Evolutionary conservation across 2,797 vertebrate genomes (phyloP).

Genomic region (Leptatherina wallacei): DNA sequence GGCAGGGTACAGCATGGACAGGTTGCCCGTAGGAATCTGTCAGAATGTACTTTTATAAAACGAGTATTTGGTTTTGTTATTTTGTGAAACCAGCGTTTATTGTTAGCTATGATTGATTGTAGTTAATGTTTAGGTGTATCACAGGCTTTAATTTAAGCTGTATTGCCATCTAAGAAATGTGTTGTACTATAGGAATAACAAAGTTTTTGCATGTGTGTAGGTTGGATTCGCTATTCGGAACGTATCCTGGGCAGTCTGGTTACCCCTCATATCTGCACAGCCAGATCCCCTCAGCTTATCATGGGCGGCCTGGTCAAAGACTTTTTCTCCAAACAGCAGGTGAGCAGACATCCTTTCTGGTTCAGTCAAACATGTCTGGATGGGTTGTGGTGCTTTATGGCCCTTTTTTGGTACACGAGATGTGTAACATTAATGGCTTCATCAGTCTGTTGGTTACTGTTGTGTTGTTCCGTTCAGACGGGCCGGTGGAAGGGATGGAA

Average conservation of each 20-base stretch:
- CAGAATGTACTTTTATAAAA: too few relatives aligned
- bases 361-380: too few relatives aligned
- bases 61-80: too few relatives aligned
- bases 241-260: slow-evolving; percentile 91
- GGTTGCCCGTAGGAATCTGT: too few relatives aligned
- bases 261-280: slow-evolving; percentile 93
- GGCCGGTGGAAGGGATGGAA: not conserved
- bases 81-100: too few relatives aligned
- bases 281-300: slow-evolving; percentile 95
- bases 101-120: too few relatives aligned
- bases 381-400: too few relatives aligned
- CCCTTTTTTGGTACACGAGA: too few relatives aligned
- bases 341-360: slow-evolving; percentile 53
- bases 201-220: slow-evolving; percentile 70
- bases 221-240: slow-evolving; percentile 96
- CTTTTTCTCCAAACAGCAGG: slow-evolving; percentile 93
- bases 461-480: not conserved
- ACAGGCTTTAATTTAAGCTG: too few relatives aligned
- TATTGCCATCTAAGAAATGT: not conserved
- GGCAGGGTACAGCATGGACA: too few relatives aligned
- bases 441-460: too few relatives aligned
- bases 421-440: too few relatives aligned
- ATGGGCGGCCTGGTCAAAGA: slow-evolving; percentile 97
- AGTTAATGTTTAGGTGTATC: not conserved
- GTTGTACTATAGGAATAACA: not conserved